Conservation (phyloP, 1,140 invertebrate genomes). For the Copidosoma floridanum region DNA sequence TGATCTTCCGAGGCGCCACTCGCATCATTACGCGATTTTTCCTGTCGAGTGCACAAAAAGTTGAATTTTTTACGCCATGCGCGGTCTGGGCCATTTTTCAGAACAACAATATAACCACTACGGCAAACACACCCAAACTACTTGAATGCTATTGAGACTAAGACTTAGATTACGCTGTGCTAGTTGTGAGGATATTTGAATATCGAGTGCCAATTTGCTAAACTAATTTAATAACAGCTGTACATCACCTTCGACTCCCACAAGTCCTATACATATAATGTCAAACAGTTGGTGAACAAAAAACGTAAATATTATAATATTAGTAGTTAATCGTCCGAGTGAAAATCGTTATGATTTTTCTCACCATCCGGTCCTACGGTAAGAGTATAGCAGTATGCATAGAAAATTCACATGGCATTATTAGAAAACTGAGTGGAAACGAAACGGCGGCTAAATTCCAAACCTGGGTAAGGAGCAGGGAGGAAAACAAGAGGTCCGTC, state of each 20-base stretch:
- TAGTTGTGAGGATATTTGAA: too few relatives aligned
- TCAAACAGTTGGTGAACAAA: too few relatives aligned
- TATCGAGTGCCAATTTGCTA: too few relatives aligned
- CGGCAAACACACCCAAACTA: too few relatives aligned
- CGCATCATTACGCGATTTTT: constrained; percentile 41
- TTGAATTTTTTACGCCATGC: constrained; percentile 6
- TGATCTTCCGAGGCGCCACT: constrained; percentile 64
- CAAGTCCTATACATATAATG: too few relatives aligned
- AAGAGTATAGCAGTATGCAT: neutral
- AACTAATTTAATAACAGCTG: neutral
- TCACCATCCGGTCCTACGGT: constrained; percentile 51
- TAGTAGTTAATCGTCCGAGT: too few relatives aligned
- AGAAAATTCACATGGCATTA: neutral
- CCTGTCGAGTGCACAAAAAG: too few relatives aligned
- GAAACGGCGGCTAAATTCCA: neutral
- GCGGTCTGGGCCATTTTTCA: too few relatives aligned
- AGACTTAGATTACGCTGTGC: too few relatives aligned
- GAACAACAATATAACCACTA: too few relatives aligned
- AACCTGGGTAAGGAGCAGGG: constrained; percentile 60
- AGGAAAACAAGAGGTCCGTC: constrained; percentile 75
- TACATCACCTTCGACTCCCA: constrained; percentile 44
- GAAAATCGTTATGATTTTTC: constrained; percentile 23
- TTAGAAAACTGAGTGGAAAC: neutral
- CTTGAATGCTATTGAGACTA: too few relatives aligned
- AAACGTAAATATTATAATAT: too few relatives aligned